Evolutionary conservation across 64 coral and sea anemone species (phyloP).

Genomic region (Stichodactyla helianthus): DNA sequence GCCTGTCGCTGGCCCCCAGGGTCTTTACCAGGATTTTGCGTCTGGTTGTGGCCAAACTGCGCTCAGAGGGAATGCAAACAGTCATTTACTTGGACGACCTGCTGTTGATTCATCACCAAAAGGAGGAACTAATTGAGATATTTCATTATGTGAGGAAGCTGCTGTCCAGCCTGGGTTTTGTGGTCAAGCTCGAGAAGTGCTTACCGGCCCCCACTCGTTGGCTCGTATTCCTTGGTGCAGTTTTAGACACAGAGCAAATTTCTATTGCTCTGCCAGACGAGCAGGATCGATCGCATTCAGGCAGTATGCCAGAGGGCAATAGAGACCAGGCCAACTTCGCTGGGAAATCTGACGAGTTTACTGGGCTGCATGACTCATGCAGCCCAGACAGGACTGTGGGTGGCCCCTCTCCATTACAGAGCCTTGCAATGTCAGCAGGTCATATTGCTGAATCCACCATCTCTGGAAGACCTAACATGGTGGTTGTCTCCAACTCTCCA

Average conservation of each 20-base stretch:
- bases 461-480: constrained; percentile 29
- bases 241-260: constrained; percentile 1
- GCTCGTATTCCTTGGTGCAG: too few species aligned
- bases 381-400: constrained; percentile 30
- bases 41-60: too few species aligned
- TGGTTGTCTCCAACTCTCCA: constrained; percentile 14
- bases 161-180: too few species aligned
- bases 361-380: constrained; percentile 30
- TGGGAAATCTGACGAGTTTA: constrained; percentile 9
- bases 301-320: not conserved
- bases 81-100: not conserved
- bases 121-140: too few species aligned
- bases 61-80: not conserved
- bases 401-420: constrained; percentile 27
- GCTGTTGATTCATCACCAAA: too few species aligned
- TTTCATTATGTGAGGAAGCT: too few species aligned
- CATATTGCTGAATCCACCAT: not conserved
- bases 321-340: not conserved
- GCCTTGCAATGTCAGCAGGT: not conserved
- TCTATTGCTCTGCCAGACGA: constrained; percentile 21
- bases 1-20: too few species aligned
- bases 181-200: too few species aligned
- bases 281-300: not conserved
- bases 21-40: too few species aligned
- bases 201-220: too few species aligned